A percentile compares a stretch with the other conserved stretches of the same genome.
Evolutionary conservation across 2,797 vertebrate species (phyloP).

Genomic region (Cichlasoma orientale): DNA sequence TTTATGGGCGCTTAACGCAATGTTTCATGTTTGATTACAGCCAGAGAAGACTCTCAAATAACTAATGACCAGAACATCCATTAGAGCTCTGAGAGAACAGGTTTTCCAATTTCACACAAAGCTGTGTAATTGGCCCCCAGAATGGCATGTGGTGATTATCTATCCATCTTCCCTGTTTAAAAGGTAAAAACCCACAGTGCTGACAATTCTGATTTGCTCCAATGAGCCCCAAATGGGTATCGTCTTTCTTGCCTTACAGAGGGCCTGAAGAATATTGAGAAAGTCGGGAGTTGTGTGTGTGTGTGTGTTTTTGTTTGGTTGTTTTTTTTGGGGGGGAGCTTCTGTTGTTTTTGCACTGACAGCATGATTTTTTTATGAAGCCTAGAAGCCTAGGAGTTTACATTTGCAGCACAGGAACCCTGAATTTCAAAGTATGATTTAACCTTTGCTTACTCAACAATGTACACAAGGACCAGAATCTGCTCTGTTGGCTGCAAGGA

Average conservation of each 20-base stretch:
- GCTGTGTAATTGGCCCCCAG: conserved; percentile 83
- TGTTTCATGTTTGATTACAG: conserved; percentile 98
- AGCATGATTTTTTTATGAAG: conserved; percentile 56
- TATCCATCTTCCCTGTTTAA: conserved; percentile 82
- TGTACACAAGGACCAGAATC: conserved; percentile 17
- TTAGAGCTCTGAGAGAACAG: conserved; percentile 92
- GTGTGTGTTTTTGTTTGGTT: too few relatives aligned
- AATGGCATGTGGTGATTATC: conserved; percentile 83
- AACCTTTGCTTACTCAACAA: conserved; percentile 49
- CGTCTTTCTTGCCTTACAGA: conserved; percentile 58
- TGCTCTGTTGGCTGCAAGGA: neutral
- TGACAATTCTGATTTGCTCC: conserved; percentile 81
- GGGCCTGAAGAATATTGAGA: conserved; percentile 36
- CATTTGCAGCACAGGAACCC: conserved; percentile 18
- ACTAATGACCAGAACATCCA: conserved; percentile 97
- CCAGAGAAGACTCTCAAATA: conserved; percentile 94
- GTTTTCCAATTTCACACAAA: conserved; percentile 92
- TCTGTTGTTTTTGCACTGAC: conserved; percentile 63
- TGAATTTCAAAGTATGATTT: conserved; percentile 40
- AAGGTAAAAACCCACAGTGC: conserved; percentile 78
- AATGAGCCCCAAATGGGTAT: conserved; percentile 71
- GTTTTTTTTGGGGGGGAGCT: conserved; percentile 22
- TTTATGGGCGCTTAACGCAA: conserved; percentile 96
- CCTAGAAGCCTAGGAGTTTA: conserved; percentile 40
- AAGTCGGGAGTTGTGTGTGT: conserved; percentile 6